Base-by-base conservation (phyloP, 2,888 invertebrate species). In the Theretra japonica region DNA sequence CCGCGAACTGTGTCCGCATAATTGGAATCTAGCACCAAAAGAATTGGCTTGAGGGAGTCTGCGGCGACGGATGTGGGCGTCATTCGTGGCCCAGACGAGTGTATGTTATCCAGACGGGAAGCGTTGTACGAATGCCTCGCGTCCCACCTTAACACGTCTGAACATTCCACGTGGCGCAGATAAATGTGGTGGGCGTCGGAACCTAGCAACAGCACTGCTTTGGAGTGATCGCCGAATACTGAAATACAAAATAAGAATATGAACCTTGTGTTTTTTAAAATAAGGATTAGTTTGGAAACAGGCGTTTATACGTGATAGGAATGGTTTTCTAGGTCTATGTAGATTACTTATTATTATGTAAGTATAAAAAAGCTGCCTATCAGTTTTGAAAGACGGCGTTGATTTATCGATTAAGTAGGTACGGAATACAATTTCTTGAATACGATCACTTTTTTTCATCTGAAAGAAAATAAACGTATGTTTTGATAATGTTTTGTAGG, bases 61-160 rank as follows among this genome's bases (percentile, higher is more conserved):
- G 95, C 90, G 19, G 95, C 84, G 0, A 95, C 95, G 6, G 96
- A 95, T 0, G 95, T 96, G 4, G 96, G 92, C 41, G 95, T 83
- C 50, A 94, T 86, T 73, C 94, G 91, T 0, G 91, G 90, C 1
- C 91, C 91, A 1, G 95, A 93, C 28, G 93, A 94, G 77, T 95
- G 95, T 4, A 96, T 94, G 75, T 91, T 86, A 48, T 89, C 79
- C 74, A 96, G 91, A 73, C 89, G 90, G 1, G 90, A 87, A 0
- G 83, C 76, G 75, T 90, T 90, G 86, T 95, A 95, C 1, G 86
- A 76, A 0, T 87, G 86, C 25, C 88, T 88, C 0, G 94, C 86
- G 80, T 96, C 95, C 96, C 96, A 96, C 33, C 94, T 87, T 75
- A 95, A 94, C 0, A 96, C 90, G 69, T 95, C 95, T 0, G 95